These are phyloP conservation scores for Dugesia japonica DNA, from an alignment of 2,888 invertebrate genomes.

Conservation along the genomic window DNA sequence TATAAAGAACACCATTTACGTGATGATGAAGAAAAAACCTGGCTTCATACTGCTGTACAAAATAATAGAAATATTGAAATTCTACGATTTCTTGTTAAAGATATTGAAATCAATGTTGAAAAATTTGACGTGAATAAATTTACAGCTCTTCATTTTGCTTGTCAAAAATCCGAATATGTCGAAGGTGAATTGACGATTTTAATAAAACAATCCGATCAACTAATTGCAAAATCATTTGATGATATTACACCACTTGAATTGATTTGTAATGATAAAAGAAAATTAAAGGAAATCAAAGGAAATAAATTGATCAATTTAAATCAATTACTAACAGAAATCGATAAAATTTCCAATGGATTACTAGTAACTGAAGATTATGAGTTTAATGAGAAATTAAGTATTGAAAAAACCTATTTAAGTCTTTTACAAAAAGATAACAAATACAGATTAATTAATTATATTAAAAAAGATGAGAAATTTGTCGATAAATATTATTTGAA, in stretches of 20 bases:
- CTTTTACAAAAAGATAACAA: background rate
- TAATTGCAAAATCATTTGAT: background rate
- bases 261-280: background rate
- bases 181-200: background rate
- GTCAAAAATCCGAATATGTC: background rate
- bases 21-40: background rate
- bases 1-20: background rate
- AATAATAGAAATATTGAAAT: background rate
- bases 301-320: background rate
- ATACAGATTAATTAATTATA: background rate
- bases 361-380: background rate
- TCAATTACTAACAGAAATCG: background rate
- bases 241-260: constrained; percentile 15
- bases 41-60: constrained; percentile 5
- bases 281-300: background rate
- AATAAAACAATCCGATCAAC: background rate
- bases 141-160: background rate
- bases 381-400: background rate
- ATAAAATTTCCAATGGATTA: background rate
- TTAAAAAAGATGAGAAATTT: background rate
- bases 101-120: background rate
- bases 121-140: background rate
- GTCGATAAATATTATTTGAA: background rate
- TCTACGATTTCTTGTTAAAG: background rate
- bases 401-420: background rate